Conservation (phyloP, 2,888 invertebrate species). For the Blastobasis adustella region DNA sequence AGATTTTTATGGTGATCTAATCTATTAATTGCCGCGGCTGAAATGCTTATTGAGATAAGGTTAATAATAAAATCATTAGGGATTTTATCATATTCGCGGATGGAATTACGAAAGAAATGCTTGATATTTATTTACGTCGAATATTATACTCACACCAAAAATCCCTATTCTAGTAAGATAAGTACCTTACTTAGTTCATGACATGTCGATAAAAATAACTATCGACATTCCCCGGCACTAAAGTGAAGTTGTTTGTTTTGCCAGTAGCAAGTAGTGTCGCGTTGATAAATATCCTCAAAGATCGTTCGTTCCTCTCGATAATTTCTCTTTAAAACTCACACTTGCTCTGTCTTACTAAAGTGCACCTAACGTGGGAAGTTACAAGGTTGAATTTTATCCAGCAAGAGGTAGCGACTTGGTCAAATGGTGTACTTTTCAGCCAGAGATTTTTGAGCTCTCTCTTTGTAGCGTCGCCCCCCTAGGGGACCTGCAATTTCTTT, state of each 20-base stretch:
- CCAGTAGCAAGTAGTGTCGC: constrained; percentile 72
- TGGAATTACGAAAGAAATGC: too few species aligned
- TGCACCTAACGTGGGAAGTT: too few species aligned
- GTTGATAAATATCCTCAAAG: constrained; percentile 73
- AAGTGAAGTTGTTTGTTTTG: constrained; percentile 66
- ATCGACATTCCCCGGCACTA: constrained; percentile 46
- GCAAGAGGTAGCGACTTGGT: constrained; percentile 15
- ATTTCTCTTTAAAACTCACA: constrained; percentile 60
- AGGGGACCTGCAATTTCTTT: background rate
- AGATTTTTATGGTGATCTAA: too few species aligned
- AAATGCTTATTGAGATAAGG: too few species aligned
- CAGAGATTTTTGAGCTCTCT: background rate
- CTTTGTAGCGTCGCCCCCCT: too few species aligned
- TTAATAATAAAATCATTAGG: too few species aligned
- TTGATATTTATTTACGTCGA: too few species aligned
- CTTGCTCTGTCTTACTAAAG: constrained; percentile 14
- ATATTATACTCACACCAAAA: too few species aligned
- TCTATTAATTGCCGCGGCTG: too few species aligned
- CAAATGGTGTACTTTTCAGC: constrained; percentile 14
- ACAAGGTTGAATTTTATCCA: background rate
- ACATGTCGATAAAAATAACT: constrained; percentile 21
- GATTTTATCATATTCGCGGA: too few species aligned
- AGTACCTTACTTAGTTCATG: background rate
- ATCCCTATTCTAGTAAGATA: background rate
- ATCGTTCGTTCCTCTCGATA: constrained; percentile 67